Evolutionary conservation across 2,113 vertebrate genomes (phyloP).

Genomic region (Notarius lentiginosus): DNA sequence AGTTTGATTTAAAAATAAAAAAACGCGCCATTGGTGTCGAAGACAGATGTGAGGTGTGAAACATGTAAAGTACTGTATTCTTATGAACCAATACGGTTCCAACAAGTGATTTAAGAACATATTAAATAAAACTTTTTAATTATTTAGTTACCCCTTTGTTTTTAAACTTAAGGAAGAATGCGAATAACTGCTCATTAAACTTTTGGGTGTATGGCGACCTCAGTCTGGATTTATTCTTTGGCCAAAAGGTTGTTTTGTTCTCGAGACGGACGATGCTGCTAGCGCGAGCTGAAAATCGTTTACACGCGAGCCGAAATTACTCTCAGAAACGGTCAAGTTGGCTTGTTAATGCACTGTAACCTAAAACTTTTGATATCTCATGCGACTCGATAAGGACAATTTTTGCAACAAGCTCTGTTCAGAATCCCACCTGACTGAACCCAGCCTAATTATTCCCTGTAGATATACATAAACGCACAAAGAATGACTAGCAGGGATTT

Average conservation of each 20-base stretch:
- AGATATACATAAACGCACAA: conserved; percentile 26
- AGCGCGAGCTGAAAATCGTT: too few species aligned
- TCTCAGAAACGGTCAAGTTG: not conserved
- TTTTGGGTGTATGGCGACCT: not conserved
- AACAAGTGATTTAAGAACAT: not conserved
- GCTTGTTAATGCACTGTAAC: not conserved
- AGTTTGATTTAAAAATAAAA: not conserved
- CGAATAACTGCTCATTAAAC: not conserved
- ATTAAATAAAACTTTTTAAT: not conserved
- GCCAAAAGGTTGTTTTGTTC: not conserved
- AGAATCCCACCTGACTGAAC: not conserved
- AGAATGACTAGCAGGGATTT: conserved; percentile 38
- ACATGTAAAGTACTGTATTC: not conserved
- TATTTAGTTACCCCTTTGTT: not conserved
- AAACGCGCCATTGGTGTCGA: not conserved
- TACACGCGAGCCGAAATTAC: not conserved
- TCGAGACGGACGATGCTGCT: not conserved
- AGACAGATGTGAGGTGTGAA: not conserved
- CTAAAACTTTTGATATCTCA: not conserved
- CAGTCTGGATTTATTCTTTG: not conserved
- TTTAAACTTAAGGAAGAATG: too few species aligned
- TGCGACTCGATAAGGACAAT: not conserved
- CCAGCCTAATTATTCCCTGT: not conserved
- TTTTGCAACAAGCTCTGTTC: not conserved
- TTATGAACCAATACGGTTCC: not conserved